phyloP scores from a whole-genome alignment of 2,113 vertebrate genomes.

The Oceanodroma tethys region DNA sequence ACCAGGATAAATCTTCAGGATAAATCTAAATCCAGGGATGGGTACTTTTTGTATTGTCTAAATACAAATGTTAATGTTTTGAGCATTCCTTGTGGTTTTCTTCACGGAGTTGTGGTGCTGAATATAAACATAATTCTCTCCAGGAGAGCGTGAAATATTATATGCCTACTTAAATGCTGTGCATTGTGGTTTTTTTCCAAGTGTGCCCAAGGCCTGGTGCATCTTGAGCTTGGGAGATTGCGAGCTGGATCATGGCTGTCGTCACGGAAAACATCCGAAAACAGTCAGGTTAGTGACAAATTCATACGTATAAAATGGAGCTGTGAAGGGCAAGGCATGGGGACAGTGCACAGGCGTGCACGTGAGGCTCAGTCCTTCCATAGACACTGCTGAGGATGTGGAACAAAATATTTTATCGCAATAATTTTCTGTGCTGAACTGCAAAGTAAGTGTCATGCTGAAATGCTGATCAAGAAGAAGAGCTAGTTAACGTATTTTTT shows the following conservation, averaged over 20 bases:
- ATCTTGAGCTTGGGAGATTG: slow-evolving; percentile 89
- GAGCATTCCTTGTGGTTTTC: slow-evolving; percentile 28
- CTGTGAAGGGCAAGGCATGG: background rate
- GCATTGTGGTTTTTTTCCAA: slow-evolving; percentile 52
- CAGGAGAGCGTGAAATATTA: background rate
- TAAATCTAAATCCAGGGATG: background rate
- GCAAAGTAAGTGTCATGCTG: background rate
- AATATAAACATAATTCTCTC: background rate
- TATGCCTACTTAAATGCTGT: background rate
- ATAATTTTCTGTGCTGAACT: background rate
- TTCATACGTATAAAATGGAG: background rate
- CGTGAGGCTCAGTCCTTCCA: background rate
- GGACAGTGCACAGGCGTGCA: background rate
- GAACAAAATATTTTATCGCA: background rate
- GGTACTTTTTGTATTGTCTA: background rate
- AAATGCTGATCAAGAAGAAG: background rate
- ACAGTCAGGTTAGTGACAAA: slow-evolving; percentile 82
- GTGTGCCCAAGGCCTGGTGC: slow-evolving; percentile 89
- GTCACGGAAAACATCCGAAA: slow-evolving; percentile 77
- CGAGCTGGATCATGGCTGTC: slow-evolving; percentile 88
- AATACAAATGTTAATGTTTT: background rate
- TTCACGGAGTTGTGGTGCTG: background rate
- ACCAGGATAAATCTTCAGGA: background rate
- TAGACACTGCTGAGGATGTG: background rate
- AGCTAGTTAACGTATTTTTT: background rate